Base-by-base conservation (phyloP, 2,888 invertebrate species). In the Apotomis betuletana region DNA sequence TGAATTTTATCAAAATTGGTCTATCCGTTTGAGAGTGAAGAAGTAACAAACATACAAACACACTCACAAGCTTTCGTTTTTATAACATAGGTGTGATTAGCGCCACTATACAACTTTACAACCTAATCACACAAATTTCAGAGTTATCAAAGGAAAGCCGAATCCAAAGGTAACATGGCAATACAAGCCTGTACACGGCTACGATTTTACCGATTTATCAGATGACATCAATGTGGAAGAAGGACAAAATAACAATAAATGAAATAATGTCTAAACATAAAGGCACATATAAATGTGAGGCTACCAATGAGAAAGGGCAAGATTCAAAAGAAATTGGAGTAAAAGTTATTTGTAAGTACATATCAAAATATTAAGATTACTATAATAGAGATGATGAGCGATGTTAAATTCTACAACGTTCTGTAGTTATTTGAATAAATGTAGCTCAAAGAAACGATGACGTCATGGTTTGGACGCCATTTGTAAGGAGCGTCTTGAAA, bases 251-350 rank as follows among this genome's bases (percentile, higher is more conserved):
- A 0, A 82, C 81, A 62, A 87, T 91, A 68, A 59, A 79, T 0
- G 77, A 82, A 10, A 83, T 81, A 0, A 79, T 79, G 9, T 77
- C 74, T 1, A 75, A 80, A 3, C 85, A 89, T 52, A 81, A 76
- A 3, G 92, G 92, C 0, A 58, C 79, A 0, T 92, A 90, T 67
- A 81, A 78, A 75, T 92, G 92, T 76, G 78, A 77, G 9, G 91
- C 87, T 3, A 71, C 68, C 0, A 92, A 92, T 67, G 67, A 85
- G 15, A 44, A 85, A 41, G 92, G 91, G 0, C 68, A 76, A 12
- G 79, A 83, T 73, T 78, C 74, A 2, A 77, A 75, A 57, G 86
- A 89, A 59, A 71, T 90, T 2, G 63, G 67, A 2, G 71, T 91
- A 0, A 83, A 81, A 76, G 80, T 91, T 1, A 81, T 88, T 76